Evolutionary conservation across 1,140 invertebrate genomes (phyloP), one percentile per base, ranked within the genome.

Genomic region (Holcopasites calliopsidis): DNA sequence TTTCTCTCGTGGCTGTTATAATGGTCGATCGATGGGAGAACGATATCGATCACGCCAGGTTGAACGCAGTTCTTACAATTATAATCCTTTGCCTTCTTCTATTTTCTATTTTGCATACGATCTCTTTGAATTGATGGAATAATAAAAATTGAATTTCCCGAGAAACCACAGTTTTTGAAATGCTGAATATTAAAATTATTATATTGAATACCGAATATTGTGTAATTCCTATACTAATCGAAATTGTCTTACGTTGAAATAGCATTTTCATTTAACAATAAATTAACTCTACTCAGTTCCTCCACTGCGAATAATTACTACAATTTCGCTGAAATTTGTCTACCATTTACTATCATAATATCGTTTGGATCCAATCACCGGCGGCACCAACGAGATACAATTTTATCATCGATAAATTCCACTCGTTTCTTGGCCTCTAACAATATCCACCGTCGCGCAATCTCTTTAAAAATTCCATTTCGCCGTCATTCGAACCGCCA

Each of bases 11-110:
- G 57, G 35, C 57, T 35, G 54, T 66, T 49, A 40, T 80, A 80
- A 81, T 80, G 78, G 66, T 50, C 52, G 77, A 60, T 69, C 72
- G 60, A 76, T 42, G 23, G 16, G 47, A 31, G 18, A 26, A n/a
- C 13, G 33, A 11, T 81, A 81, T 81, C 77, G 52, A 70, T 76
- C 58, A 65, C 3, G 1, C 5, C 10, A 4, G 13, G 13, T 16
- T 16, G 33, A n/a, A 69, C 47, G 26, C 6, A 31, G n/a, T 44
- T 54, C 11, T 35, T n/a, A 18, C 13, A 21, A 2, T 16, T 26
- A 11, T 7, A 44, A 42, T 23, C 65, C 35, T 40, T 68, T 35
- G 23, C n/a, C n/a, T n/a, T n/a, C n/a, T n/a, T n/a, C n/a, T n/a
- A n/a, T n/a, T n/a, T 26, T 26, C 10, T 31, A 21, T 42, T 54